Base-by-base conservation (phyloP, 1,140 invertebrate genomes). In the Micrasema longulum region DNA sequence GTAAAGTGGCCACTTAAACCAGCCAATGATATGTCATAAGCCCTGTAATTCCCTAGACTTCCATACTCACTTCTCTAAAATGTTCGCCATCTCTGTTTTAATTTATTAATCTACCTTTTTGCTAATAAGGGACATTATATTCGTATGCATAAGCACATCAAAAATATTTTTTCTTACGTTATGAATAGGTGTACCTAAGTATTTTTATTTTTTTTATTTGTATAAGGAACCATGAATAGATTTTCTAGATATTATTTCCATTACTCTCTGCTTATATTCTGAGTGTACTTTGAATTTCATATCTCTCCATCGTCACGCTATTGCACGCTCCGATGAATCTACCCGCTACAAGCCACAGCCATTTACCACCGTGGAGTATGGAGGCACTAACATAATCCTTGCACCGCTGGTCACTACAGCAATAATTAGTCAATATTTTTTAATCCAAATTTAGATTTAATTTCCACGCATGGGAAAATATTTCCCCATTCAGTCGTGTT, bases 221-320 rank as follows among this genome's bases (percentile, higher is more conserved):
- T 7, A 16, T 14, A 14, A 45, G 43, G 18, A 6, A 16, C n/a
- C n/a, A 16, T 12, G n/a, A 45, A 16, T 45, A 4, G 2, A 12
- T 14, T 2, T 45, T 9, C n/a, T 45, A 14, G 9, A n/a, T 45
- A 16, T 16, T 16, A n/a, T 45, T 4, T 0, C 10, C 43, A 1
- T 45, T 45, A 6, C 43, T 45, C n/a, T 16, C 43, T 16, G 43
- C 43, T n/a, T n/a, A n/a, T n/a, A n/a, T n/a, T n/a, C n/a, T n/a
- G n/a, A n/a, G n/a, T 45, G 43, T 4, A 4, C 3, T 0, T 14
- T 43, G 12, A 2, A 1, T 5, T 5, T 5, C 38, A 18, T 53
- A 53, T 53, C 50, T 53, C 22, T 53, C 22, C 22, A 53, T 53
- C 50, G 22, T 53, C 50, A 53, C 50, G 50, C 50, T 22, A 53